phyloP scores from a whole-genome alignment of 2,113 vertebrate genomes.

The Muscicapa adusta region DNA sequence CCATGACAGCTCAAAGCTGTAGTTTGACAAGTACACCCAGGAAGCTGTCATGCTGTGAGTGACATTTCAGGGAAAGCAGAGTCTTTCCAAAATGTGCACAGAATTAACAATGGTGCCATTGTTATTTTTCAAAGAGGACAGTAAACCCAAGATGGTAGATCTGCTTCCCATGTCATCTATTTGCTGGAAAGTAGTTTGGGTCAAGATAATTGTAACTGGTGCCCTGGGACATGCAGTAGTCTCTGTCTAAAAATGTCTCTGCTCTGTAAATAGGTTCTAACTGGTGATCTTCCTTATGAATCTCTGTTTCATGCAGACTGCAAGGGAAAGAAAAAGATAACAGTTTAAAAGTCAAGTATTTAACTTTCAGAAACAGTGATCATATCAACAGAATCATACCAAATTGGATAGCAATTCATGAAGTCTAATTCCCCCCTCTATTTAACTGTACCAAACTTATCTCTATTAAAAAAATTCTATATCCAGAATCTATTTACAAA shows the following conservation, averaged over 20 bases:
- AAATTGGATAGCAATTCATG: background rate
- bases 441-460: background rate
- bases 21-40: constrained; percentile 74
- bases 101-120: constrained; percentile 74
- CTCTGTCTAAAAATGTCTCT: constrained; percentile 95
- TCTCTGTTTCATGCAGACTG: constrained; percentile 93
- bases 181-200: constrained; percentile 99
- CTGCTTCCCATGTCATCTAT: constrained; percentile 96
- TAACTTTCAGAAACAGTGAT: background rate
- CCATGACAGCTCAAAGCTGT: constrained; percentile 72
- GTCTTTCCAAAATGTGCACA: constrained; percentile 77
- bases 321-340: constrained; percentile 59
- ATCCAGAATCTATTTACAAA: background rate
- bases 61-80: constrained; percentile 78
- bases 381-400: background rate
- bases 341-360: constrained; percentile 30
- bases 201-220: constrained; percentile 98
- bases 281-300: constrained; percentile 91
- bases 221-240: constrained; percentile 96
- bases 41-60: constrained; percentile 77
- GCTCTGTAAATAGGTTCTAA: constrained; percentile 91
- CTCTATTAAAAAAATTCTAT: background rate
- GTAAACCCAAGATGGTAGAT: constrained; percentile 55
- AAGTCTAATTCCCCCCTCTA: background rate
- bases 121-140: constrained; percentile 74